Conservation (phyloP, 2,113 vertebrate species). For the Condylura cristata region DNA sequence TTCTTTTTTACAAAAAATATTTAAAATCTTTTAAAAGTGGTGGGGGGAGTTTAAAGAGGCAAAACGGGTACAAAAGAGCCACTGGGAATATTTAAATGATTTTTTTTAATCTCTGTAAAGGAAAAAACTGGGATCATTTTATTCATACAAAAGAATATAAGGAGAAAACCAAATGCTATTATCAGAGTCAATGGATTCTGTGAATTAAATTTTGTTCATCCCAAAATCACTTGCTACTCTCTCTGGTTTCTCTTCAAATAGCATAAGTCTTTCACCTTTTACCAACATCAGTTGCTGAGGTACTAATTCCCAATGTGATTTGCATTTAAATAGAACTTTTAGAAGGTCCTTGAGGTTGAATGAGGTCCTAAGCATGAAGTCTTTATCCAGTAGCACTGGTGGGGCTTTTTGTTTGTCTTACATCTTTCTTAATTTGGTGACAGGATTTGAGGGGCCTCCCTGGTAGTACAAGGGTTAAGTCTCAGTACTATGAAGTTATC, state of each 20-base stretch:
- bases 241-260: too few relatives aligned
- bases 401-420: too few relatives aligned
- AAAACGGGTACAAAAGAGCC: not conserved
- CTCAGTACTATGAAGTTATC: too few relatives aligned
- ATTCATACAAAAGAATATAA: not conserved
- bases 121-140: not conserved
- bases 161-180: not conserved
- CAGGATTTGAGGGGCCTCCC: too few relatives aligned
- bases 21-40: too few relatives aligned
- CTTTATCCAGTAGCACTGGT: not conserved
- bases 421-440: too few relatives aligned
- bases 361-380: not conserved
- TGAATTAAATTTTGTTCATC: not conserved
- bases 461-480: too few relatives aligned
- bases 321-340: not conserved
- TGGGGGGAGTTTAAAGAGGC: not conserved
- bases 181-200: not conserved
- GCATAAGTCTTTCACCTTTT: too few relatives aligned
- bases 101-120: not conserved
- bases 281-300: not conserved
- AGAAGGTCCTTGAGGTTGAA: not conserved
- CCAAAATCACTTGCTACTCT: not conserved
- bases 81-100: not conserved
- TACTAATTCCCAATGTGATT: not conserved
- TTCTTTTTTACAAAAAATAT: too few relatives aligned